Evolutionary conservation across 2,113 vertebrate species (phyloP).

Genomic region (Poeciliopsis occidentalis): DNA sequence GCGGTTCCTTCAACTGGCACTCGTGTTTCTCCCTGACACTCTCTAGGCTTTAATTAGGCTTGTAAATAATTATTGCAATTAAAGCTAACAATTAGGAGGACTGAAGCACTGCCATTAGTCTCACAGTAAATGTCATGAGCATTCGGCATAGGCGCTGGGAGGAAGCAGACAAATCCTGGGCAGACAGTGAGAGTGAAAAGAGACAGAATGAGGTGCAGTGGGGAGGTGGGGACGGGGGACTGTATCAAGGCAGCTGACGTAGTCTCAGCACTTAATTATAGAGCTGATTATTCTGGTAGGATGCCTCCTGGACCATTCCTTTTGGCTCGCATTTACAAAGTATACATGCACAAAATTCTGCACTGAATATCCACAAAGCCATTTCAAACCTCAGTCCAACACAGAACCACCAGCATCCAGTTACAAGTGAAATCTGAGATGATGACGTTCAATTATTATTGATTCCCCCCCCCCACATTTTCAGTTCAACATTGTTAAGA

Average conservation of each 20-base stretch:
- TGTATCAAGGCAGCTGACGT: constrained; percentile 69
- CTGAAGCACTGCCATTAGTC: constrained; percentile 76
- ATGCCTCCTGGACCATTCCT: constrained; percentile 55
- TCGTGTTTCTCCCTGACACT: constrained; percentile 72
- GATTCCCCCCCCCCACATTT: not conserved
- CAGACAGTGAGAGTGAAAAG: constrained; percentile 63
- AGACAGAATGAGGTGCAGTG: constrained; percentile 31
- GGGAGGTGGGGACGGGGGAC: constrained; percentile 22
- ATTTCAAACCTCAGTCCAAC: not conserved
- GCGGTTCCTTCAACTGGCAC: constrained; percentile 73
- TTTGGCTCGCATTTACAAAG: constrained; percentile 43
- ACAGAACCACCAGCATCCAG: not conserved
- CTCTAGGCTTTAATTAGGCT: constrained; percentile 83
- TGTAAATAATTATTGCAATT: constrained; percentile 88
- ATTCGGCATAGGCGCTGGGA: constrained; percentile 66
- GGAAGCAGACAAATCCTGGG: constrained; percentile 72
- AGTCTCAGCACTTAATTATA: constrained; percentile 81
- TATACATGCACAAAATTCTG: not conserved
- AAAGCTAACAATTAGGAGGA: constrained; percentile 84
- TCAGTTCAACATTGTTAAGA: not conserved
- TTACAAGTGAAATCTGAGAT: not conserved
- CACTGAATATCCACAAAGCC: not conserved
- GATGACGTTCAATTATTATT: not conserved
- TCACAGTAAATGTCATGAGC: constrained; percentile 78
- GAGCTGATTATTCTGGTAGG: constrained; percentile 76